Evolutionary conservation across 2,888 invertebrate species (phyloP), one percentile per base, ranked within the genome.

Genomic region (Ophion obscuratus): DNA sequence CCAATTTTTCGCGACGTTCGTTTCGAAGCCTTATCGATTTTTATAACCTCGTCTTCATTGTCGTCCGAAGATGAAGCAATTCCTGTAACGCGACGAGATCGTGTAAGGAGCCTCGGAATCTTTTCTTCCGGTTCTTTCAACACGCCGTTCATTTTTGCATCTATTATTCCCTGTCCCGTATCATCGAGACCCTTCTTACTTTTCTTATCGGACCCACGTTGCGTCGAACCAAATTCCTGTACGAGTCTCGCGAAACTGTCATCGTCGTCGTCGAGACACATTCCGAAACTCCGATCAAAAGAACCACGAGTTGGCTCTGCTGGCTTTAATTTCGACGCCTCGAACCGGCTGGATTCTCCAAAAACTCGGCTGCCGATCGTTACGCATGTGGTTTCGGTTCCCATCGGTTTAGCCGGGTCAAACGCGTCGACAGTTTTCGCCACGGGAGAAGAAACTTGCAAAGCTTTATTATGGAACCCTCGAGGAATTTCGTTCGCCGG

Each of bases 221-320:
- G 14, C n/a, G 17, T 62, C 36, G 66, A 31, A 14, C 27, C 59
- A 17, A 44, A 57, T 27, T 74, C 2, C 71, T 20, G 40, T 53
- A 78, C 7, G 44, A 76, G 36, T 53, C 64, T 73, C 6, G 11
- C 61, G 14, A 74, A 78, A 73, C 24, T 20, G 24, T 83, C 73
- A 20, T 79, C 85, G 3, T 81, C 77, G 3, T 67, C 74, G 57
- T 66, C 77, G 44, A 36, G 47, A 17, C 66, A 68, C 10, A 81
- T 77, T 73, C 20, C 20, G n/a, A 73, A 36, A 67, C 2, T 67
- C n/a, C 47, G 66, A 9, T 62, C 75, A n/a, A 47, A 47, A 0
- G 62, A 44, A 14, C 53, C 44, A 20, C 76, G 44, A 47, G n/a
- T 24, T 24, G 24, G n/a, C 14, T 47, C 71, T 14, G 24, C 14